Conservation (phyloP, 2,113 vertebrate genomes). For the Trogon surrucura region DNA sequence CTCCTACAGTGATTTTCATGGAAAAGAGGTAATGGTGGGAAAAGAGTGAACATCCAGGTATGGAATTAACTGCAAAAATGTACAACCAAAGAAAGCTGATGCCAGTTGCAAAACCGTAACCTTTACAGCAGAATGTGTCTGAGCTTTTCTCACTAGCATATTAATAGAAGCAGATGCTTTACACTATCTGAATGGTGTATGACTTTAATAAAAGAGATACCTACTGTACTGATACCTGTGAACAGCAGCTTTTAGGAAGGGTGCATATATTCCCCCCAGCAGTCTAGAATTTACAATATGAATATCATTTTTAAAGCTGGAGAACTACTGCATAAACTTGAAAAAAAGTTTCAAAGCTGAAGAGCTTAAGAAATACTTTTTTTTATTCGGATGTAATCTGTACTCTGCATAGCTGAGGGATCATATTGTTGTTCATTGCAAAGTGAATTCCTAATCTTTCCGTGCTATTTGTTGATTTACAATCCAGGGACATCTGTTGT, state of each 20-base stretch:
- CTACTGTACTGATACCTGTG: not conserved
- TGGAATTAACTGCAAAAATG: not conserved
- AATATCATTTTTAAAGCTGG: not conserved
- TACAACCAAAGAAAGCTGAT: not conserved
- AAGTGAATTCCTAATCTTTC: not conserved
- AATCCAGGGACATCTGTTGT: not conserved
- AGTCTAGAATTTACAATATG: not conserved
- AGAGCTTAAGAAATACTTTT: not conserved
- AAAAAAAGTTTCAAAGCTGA: not conserved
- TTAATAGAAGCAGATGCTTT: not conserved
- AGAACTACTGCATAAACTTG: not conserved
- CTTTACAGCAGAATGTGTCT: not conserved
- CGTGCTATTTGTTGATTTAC: not conserved
- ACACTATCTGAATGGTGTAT: not conserved
- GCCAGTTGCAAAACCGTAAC: not conserved
- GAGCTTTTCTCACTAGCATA: not conserved
- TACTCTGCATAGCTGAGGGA: not conserved
- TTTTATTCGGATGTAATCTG: not conserved
- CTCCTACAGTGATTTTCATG: not conserved
- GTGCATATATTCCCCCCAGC: not conserved
- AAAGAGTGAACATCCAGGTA: not conserved
- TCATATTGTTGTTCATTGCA: not conserved
- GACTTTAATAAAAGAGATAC: not conserved
- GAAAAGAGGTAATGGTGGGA: not conserved
- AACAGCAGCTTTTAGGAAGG: not conserved